Base-by-base conservation (phyloP, 1,140 invertebrate species). In the Drosophila pachea region DNA sequence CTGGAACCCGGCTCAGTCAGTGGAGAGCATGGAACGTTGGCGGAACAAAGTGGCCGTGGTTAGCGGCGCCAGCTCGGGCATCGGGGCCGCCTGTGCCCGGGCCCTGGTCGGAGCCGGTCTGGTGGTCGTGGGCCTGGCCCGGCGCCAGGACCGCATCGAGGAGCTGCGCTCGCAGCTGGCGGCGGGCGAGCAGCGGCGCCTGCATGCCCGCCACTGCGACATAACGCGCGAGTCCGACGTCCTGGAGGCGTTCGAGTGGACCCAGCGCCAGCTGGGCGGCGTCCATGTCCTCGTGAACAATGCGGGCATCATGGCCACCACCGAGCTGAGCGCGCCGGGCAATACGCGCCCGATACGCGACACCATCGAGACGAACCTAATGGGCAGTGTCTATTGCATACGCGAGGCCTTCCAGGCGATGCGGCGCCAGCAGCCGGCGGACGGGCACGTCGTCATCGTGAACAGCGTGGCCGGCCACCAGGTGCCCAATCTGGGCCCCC, bases 261-360 rank as follows among this genome's bases (percentile, higher is more conserved):
- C 92, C 4, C 90, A 92, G 31, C 84, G 90, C 0, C 91, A 91
- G 1, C 89, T 93, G 16, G 94, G 93, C 3, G 92, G 93, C 1
- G 90, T 94, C 0, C 92, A 95, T 76, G 90, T 96, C 4, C 89
- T 95, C 38, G 90, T 96, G 38, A 96, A 95, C 86, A 95, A 94
- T 88, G 95, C 95, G 11, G 95, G 93, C 2, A 76, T 93, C 2
- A 86, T 90, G 0, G 73, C 76, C 89, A 78, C 91, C 90, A 91
- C 84, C 73, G 72, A 83, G 88, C 33, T 92, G 91, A 76, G 79
- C 68, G 91, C 76, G 90, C 91, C 90, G 64, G 86, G 35, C 4
- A 88, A 89, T 36, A 78, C 90, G 0, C 14, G 67, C 6, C 76
- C 84, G 5, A 90, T 90, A 78, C 72, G 73, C 14, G 32, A 74